Evolutionary conservation across 2,113 vertebrate species (phyloP).

Genomic region (Pampusana beccarii): DNA sequence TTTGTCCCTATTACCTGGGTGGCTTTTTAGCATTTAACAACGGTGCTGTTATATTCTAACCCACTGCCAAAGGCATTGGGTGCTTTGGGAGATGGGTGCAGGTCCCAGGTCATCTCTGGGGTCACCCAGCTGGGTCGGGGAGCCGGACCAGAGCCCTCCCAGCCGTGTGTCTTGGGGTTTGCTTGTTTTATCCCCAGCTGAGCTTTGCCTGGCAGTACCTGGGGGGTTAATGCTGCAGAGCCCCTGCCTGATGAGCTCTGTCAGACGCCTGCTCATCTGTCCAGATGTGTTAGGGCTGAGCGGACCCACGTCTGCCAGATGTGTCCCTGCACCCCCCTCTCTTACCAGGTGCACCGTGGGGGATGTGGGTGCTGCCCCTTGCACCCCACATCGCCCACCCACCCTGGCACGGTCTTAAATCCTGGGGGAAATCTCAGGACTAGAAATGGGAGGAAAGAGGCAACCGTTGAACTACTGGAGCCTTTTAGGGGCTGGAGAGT

Average conservation of each 20-base stretch:
- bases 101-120: fast-evolving
- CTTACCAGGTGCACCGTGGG: fast-evolving
- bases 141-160: neutral
- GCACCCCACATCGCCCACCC: fast-evolving
- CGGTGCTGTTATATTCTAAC: fast-evolving
- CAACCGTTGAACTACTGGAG: too few species aligned
- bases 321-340: neutral
- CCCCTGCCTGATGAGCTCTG: neutral
- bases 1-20: neutral
- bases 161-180: fast-evolving
- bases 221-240: neutral
- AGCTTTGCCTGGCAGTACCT: neutral
- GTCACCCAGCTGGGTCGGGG: neutral
- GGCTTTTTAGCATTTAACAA: fast-evolving
- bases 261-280: neutral
- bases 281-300: slow-evolving; percentile 9
- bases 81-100: neutral
- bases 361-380: fast-evolving
- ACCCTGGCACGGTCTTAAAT: fast-evolving
- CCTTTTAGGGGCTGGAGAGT: neutral
- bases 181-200: neutral
- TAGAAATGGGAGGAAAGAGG: too few species aligned
- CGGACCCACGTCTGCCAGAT: neutral
- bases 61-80: fast-evolving
- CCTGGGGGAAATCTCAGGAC: neutral